Evolutionary conservation across 2,113 vertebrate genomes (phyloP).

Genomic region (Zonotrichia leucophrys): DNA sequence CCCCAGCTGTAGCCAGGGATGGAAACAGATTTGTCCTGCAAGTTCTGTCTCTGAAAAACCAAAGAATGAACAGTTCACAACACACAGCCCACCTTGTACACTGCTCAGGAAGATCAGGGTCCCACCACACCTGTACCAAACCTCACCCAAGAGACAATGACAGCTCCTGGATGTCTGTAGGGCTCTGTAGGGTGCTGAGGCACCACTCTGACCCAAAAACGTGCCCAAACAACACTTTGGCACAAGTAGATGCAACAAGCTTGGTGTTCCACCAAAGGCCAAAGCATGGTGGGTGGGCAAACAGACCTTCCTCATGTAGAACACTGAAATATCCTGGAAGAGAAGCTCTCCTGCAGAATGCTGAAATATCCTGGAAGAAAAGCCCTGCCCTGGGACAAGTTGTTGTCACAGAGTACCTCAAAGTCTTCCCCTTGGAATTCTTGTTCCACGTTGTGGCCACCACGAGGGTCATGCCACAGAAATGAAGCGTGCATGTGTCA

Average conservation of each 20-base stretch:
- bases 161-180: background rate
- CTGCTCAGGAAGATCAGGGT: background rate
- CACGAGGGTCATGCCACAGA: rapidly evolving
- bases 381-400: rapidly evolving
- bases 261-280: background rate
- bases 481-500: rapidly evolving
- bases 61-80: background rate
- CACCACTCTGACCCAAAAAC: background rate
- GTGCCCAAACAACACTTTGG: rapidly evolving
- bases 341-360: rapidly evolving
- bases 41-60: background rate
- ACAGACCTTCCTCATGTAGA: background rate
- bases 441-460: rapidly evolving
- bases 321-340: rapidly evolving
- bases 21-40: background rate
- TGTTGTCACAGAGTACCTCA: rapidly evolving
- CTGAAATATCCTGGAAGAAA: rapidly evolving
- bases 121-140: background rate
- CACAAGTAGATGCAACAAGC: background rate
- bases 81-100: background rate
- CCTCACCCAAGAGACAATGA: background rate
- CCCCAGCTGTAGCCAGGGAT: background rate
- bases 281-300: background rate
- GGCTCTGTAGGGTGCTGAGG: rapidly evolving
- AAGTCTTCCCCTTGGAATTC: background rate